Percentiles rank a stretch among this genome's conserved stretches.
Evolutionary conservation across 2,113 vertebrate species (phyloP).

Genomic region (Clarias gariepinus): DNA sequence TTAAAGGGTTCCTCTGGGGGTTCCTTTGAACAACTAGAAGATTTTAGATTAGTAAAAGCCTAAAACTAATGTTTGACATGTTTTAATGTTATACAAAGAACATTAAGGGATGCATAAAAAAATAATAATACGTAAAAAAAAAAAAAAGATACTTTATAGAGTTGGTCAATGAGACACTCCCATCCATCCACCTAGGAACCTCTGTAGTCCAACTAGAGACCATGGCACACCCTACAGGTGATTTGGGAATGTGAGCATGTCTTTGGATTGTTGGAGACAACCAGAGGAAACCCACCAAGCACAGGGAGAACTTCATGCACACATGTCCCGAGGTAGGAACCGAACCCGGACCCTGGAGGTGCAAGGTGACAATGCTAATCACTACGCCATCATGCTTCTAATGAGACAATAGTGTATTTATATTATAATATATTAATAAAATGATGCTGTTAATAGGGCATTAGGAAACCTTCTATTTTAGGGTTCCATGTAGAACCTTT

Average conservation of each 20-base stretch:
- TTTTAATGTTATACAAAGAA: background rate
- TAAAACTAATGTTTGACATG: background rate
- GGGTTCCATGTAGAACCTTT: background rate
- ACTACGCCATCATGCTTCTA: too few species aligned
- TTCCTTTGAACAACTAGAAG: background rate
- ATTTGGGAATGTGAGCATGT: too few species aligned
- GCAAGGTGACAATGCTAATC: too few species aligned
- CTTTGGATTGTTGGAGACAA: too few species aligned
- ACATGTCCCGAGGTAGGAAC: too few species aligned
- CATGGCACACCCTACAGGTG: background rate
- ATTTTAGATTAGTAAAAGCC: background rate
- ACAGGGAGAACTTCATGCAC: too few species aligned
- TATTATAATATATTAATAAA: background rate
- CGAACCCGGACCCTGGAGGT: too few species aligned
- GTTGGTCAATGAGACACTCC: too few species aligned
- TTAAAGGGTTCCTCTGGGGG: background rate
- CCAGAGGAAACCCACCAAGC: too few species aligned
- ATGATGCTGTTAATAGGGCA: background rate
- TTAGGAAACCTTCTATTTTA: background rate
- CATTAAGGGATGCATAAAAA: background rate
- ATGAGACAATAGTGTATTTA: background rate
- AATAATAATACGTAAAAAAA: too few species aligned
- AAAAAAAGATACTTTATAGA: too few species aligned
- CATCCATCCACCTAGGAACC: too few species aligned
- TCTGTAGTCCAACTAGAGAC: background rate